phyloP scores from a whole-genome alignment of 2,888 invertebrate species.

The Caradrina kadenii region DNA sequence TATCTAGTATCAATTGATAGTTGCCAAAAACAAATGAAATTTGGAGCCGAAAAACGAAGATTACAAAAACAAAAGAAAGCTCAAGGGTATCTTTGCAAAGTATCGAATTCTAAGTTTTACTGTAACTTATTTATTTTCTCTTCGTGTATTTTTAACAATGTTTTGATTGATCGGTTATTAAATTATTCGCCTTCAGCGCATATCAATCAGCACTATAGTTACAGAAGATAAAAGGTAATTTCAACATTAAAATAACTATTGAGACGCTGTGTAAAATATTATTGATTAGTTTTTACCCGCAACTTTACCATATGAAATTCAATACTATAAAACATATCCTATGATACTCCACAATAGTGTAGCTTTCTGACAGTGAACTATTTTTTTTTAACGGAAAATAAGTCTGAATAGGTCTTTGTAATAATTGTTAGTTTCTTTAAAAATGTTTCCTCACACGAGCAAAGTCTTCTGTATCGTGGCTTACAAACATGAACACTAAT shows the following conservation, averaged over 20 bases:
- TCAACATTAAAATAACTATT: neutral
- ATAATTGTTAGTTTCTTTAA: too few relatives aligned
- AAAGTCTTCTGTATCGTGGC: too few relatives aligned
- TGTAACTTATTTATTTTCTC: neutral
- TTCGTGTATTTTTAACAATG: slow-evolving; percentile 1
- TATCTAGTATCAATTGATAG: neutral
- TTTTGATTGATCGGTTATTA: slow-evolving; percentile 5
- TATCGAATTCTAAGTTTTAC: neutral
- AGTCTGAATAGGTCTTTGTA: too few relatives aligned
- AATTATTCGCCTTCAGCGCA: neutral
- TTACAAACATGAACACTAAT: too few relatives aligned
- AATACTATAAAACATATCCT: too few relatives aligned
- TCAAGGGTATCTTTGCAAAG: too few relatives aligned
- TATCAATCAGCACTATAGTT: slow-evolving; percentile 18
- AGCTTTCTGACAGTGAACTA: too few relatives aligned
- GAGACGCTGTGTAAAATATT: neutral
- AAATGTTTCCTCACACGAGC: too few relatives aligned
- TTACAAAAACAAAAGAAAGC: neutral
- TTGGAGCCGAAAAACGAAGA: neutral
- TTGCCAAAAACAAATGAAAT: neutral
- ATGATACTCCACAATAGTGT: too few relatives aligned
- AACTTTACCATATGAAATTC: too few relatives aligned
- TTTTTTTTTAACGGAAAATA: too few relatives aligned
- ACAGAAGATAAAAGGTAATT: slow-evolving; percentile 13
- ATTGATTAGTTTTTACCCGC: too few relatives aligned